phyloP scores from a whole-genome alignment of 1,140 invertebrate species.

The Oedothorax gibbosus region DNA sequence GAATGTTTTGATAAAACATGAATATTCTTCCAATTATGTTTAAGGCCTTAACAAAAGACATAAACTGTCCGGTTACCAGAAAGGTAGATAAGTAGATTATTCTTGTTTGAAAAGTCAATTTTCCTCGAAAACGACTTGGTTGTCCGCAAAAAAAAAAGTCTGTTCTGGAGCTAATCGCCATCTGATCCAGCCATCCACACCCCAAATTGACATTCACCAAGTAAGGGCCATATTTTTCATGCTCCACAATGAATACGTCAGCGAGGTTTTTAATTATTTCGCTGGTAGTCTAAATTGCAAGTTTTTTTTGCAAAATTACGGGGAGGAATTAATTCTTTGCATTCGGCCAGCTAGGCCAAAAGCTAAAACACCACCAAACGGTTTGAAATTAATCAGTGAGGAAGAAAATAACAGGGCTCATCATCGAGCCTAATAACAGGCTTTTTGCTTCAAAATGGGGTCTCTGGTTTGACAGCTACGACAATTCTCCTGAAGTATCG shows the following conservation, averaged over 20 bases:
- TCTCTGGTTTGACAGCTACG: conserved; percentile 31
- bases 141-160: too few relatives aligned
- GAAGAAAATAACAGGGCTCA: conserved; percentile 42
- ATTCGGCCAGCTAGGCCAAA: background rate
- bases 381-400: conserved; percentile 46
- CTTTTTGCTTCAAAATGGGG: conserved; percentile 18
- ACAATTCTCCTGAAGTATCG: background rate
- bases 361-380: conserved; percentile 19
- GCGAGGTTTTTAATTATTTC: conserved; percentile 31
- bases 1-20: too few relatives aligned
- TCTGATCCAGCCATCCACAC: too few relatives aligned
- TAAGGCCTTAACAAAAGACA: too few relatives aligned
- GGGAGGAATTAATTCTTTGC: conserved; percentile 50
- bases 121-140: too few relatives aligned
- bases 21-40: too few relatives aligned
- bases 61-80: too few relatives aligned
- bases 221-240: conserved; percentile 23
- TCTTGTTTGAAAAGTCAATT: too few relatives aligned
- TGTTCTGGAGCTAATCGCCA: background rate
- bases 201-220: background rate
- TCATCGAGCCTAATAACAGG: conserved; percentile 38
- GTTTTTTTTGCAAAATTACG: conserved; percentile 17
- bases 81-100: too few relatives aligned
- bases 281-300: conserved; percentile 29
- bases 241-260: conserved; percentile 32